phyloP scores from a whole-genome alignment of 2,797 vertebrate genomes.

The Meriones psammophilus region DNA sequence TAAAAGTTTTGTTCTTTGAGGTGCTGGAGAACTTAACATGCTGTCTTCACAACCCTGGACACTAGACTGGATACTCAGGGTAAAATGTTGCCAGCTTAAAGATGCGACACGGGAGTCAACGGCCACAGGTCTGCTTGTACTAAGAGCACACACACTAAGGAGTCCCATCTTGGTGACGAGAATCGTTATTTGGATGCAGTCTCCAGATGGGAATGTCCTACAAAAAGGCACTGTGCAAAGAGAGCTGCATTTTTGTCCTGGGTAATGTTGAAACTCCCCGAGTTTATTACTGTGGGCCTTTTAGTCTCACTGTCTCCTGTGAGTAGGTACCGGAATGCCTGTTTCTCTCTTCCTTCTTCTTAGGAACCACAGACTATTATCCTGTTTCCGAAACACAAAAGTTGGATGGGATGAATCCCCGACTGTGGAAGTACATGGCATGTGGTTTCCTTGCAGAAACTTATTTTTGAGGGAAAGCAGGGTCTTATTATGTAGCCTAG shows the following conservation, averaged over 20 bases:
- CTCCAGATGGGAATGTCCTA: background rate
- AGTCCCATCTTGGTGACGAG: background rate
- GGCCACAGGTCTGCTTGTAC: too few species aligned
- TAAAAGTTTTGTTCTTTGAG: background rate
- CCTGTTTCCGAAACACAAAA: slow-evolving; percentile 11
- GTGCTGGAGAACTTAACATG: background rate
- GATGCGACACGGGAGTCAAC: background rate
- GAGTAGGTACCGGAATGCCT: background rate
- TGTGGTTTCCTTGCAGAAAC: background rate
- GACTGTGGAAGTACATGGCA: background rate
- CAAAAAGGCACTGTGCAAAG: background rate
- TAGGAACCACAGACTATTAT: background rate
- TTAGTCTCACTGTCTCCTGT: background rate
- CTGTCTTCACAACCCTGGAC: background rate
- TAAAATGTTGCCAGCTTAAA: background rate
- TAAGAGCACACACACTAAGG: background rate
- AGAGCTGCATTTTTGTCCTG: background rate
- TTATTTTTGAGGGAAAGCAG: background rate
- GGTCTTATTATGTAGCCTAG: background rate
- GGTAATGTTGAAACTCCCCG: background rate
- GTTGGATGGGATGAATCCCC: background rate
- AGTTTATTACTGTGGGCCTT: background rate
- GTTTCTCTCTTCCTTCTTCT: background rate
- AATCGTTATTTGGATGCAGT: background rate
- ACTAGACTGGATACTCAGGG: background rate